phyloP scores from a whole-genome alignment of 2,797 vertebrate species.

The Falco rusticolus region DNA sequence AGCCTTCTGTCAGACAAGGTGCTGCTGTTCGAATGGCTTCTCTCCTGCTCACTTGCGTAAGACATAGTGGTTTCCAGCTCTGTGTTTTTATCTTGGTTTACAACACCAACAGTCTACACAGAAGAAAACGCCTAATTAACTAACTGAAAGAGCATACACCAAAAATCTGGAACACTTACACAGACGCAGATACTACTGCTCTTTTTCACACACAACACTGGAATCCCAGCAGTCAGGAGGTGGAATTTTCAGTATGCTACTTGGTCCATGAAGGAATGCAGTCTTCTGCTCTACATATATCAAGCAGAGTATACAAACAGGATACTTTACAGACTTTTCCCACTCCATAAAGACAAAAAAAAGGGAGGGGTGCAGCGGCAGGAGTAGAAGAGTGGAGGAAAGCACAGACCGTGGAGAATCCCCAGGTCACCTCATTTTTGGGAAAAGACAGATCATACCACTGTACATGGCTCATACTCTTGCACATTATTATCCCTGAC shows the following conservation, averaged over 20 bases:
- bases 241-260: background rate
- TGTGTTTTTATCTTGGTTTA: conserved; percentile 81
- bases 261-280: background rate
- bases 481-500: background rate
- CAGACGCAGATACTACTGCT: background rate
- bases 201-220: background rate
- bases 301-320: too few relatives aligned
- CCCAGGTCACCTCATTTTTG: background rate
- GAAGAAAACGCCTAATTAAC: background rate
- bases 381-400: background rate
- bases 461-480: background rate
- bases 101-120: conserved; percentile 80
- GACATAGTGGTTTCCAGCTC: conserved; percentile 79
- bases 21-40: conserved; percentile 90
- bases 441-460: background rate
- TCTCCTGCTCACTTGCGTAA: conserved; percentile 80
- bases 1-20: conserved; percentile 89
- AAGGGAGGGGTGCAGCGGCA: background rate
- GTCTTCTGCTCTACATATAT: too few relatives aligned
- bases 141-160: background rate
- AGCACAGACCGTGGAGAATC: background rate
- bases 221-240: background rate
- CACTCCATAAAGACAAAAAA: background rate
- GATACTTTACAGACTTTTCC: too few relatives aligned
- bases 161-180: background rate